Conservation (phyloP, 1,140 invertebrate genomes). For the Vanessa tameamea region DNA sequence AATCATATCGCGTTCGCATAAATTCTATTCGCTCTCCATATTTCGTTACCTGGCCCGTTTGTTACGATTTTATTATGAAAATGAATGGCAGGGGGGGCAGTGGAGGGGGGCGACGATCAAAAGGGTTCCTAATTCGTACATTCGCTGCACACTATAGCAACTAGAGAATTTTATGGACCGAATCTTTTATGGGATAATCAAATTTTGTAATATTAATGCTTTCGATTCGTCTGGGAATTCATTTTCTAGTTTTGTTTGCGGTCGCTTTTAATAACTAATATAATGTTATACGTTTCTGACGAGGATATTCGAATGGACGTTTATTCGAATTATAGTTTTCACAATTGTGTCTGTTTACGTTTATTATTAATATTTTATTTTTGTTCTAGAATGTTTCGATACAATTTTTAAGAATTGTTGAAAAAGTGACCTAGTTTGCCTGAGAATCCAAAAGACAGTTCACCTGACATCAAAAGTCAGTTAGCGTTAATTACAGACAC, state of each 20-base stretch:
- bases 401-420: too few relatives aligned
- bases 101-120: slow-evolving; percentile 57
- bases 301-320: slow-evolving; percentile 5
- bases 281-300: slow-evolving; percentile 8
- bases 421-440: too few relatives aligned
- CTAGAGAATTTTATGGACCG: slow-evolving; percentile 77
- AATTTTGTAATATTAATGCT: slow-evolving; percentile 80
- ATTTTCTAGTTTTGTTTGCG: slow-evolving; percentile 51
- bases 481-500: too few relatives aligned
- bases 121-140: slow-evolving; percentile 79
- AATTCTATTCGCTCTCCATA: slow-evolving; percentile 73
- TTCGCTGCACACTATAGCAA: slow-evolving; percentile 74
- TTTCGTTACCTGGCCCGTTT: slow-evolving; percentile 77
- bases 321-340: neutral
- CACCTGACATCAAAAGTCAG: too few relatives aligned
- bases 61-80: slow-evolving; percentile 80
- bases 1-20: slow-evolving; percentile 71
- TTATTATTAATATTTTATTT: neutral
- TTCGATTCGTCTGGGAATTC: slow-evolving; percentile 66
- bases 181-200: slow-evolving; percentile 80
- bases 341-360: too few relatives aligned
- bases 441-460: too few relatives aligned
- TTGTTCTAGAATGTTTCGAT: too few relatives aligned
- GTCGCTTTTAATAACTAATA: slow-evolving; percentile 20
- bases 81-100: slow-evolving; percentile 67